Evolutionary conservation across 2,113 vertebrate genomes (phyloP).

Genomic region (Albula goreensis): DNA sequence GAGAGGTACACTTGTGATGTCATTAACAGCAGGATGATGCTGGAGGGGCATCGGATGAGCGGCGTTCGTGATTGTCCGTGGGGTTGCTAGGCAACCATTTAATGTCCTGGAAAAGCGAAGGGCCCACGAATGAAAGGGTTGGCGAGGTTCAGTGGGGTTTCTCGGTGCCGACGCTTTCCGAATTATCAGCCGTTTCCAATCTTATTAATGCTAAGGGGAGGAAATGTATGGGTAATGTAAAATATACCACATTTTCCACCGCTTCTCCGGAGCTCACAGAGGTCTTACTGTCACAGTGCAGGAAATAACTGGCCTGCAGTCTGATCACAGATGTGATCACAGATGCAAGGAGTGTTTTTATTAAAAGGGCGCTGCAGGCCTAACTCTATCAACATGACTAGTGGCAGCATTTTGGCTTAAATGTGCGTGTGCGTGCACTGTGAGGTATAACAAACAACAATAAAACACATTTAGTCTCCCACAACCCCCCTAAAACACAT

Average conservation of each 20-base stretch:
- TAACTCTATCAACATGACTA: no score
- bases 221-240: background rate
- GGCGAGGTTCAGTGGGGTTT: slow-evolving; percentile 1
- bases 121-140: background rate
- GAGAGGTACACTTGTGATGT: background rate
- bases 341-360: background rate
- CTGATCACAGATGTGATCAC: slow-evolving; percentile 1
- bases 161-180: background rate
- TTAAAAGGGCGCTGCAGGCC: background rate
- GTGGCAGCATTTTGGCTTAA: no score
- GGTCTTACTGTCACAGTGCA: background rate
- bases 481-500: no score
- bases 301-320: background rate
- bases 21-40: background rate
- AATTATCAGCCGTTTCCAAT: background rate
- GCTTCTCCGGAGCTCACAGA: no score
- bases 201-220: background rate
- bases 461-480: no score
- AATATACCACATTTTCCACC: background rate
- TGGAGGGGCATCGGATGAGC: slow-evolving; percentile 2
- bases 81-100: slow-evolving; percentile 46
- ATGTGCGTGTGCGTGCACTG: no score
- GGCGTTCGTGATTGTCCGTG: slow-evolving; percentile 17
- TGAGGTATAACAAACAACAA: no score
- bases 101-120: background rate